Conservation (phyloP, 1,140 invertebrate species). For the Aphaenogaster floridana region DNA sequence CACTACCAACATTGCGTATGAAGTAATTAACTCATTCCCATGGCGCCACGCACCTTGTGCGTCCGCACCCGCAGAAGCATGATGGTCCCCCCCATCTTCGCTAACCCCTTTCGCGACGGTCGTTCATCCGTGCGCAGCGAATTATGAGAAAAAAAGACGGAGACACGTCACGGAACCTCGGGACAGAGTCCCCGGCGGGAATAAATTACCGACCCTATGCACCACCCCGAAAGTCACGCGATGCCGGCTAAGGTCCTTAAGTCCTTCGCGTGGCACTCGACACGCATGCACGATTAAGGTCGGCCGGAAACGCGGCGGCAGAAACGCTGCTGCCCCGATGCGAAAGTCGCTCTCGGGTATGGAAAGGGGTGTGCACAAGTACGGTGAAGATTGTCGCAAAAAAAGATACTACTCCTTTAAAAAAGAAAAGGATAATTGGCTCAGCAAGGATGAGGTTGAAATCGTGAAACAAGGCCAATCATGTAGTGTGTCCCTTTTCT, state of each 20-base stretch:
- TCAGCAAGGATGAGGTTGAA: not conserved
- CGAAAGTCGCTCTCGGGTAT: constrained; percentile 27
- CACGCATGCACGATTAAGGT: constrained; percentile 63
- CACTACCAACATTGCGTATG: not conserved
- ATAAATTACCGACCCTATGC: constrained; percentile 65
- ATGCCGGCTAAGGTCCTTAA: constrained; percentile 39
- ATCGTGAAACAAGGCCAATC: constrained; percentile 5
- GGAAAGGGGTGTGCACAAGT: not conserved
- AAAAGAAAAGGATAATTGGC: constrained; percentile 17
- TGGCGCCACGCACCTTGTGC: constrained; percentile 32
- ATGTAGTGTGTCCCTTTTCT: not conserved
- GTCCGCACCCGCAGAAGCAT: constrained; percentile 11
- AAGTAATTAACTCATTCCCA: constrained; percentile 61
- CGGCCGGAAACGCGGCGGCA: constrained; percentile 51
- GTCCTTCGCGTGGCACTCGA: constrained; percentile 53
- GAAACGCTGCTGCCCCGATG: not conserved
- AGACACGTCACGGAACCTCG: constrained; percentile 45
- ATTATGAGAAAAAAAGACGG: constrained; percentile 52
- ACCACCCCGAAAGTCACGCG: constrained; percentile 58
- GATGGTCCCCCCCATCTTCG: not conserved
- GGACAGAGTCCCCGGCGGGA: constrained; percentile 35
- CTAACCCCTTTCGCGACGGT: constrained; percentile 47
- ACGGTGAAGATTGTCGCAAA: constrained; percentile 14
- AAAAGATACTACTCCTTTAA: not conserved
- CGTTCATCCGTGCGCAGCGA: constrained; percentile 40